A percentile compares a stretch with the other conserved stretches of the same genome.
These are phyloP conservation scores for Branchipolynoe longqiensis DNA, from an alignment of 2,888 invertebrate genomes.

Conservation along the genomic window DNA sequence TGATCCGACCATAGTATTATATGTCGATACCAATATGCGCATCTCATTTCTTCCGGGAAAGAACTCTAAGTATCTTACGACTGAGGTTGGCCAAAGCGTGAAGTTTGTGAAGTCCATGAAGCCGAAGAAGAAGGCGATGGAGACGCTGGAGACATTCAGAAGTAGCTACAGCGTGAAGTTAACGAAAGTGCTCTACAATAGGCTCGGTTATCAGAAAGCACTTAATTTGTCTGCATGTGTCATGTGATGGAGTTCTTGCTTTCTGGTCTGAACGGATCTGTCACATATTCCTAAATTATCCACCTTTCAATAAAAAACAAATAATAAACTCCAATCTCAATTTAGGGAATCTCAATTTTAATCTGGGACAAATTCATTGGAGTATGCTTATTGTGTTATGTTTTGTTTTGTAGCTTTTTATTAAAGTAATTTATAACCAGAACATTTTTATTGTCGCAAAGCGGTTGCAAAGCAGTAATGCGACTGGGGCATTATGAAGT, in stretches of 20 bases:
- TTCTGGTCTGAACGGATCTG: too few species aligned
- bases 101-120: neutral
- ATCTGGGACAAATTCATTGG: too few species aligned
- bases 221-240: neutral
- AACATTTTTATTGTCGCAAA: too few species aligned
- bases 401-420: too few species aligned
- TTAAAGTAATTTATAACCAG: too few species aligned
- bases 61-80: neutral
- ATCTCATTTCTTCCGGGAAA: constrained; percentile 28
- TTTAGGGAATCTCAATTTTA: too few species aligned
- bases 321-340: too few species aligned
- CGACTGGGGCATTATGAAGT: too few species aligned
- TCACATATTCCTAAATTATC: too few species aligned
- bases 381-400: too few species aligned
- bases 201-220: neutral
- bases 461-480: too few species aligned
- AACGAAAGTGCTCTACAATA: neutral
- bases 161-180: constrained; percentile 2
- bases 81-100: constrained; percentile 7
- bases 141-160: constrained; percentile 7
- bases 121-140: neutral
- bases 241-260: neutral
- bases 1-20: constrained; percentile 17
- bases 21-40: neutral
- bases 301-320: too few species aligned